Conservation (phyloP, 2,888 invertebrate genomes). For the Hemistola chrysoprasaria region DNA sequence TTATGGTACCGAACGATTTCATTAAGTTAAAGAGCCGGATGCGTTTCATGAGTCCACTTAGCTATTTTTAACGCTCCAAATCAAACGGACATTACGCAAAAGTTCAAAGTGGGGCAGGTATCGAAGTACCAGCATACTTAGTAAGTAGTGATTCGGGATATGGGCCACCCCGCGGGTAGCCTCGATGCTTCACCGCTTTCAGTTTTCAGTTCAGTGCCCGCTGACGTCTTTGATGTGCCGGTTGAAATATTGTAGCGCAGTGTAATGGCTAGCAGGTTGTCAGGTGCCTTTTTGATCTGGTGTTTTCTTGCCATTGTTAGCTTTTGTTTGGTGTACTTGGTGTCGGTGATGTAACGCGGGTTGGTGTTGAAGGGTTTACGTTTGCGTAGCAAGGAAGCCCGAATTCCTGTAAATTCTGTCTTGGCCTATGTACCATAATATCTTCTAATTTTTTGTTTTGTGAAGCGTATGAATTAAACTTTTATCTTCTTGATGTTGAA, state of each 20-base stretch:
- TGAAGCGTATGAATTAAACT: too few species aligned
- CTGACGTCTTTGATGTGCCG: conserved; percentile 64
- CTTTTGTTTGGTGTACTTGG: conserved; percentile 26
- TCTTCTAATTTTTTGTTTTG: too few species aligned
- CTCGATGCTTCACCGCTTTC: conserved; percentile 39
- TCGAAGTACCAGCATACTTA: conserved; percentile 24
- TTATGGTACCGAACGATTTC: conserved; percentile 3
- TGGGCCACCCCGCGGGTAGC: conserved; percentile 36
- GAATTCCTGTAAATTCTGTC: conserved; percentile 1
- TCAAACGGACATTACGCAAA: conserved; percentile 35
- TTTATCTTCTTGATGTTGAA: too few species aligned
- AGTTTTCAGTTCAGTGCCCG: conserved; percentile 64
- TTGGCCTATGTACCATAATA: too few species aligned
- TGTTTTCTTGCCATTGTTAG: conserved; percentile 35
- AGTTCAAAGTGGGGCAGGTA: conserved; percentile 34
- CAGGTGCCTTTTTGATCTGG: conserved; percentile 57
- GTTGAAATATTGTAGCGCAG: conserved; percentile 61
- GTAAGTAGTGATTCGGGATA: conserved; percentile 31
- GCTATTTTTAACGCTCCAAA: conserved; percentile 39
- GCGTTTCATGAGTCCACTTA: conserved; percentile 17
- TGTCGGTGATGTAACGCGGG: conserved; percentile 15
- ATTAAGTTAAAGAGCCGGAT: conserved; percentile 12
- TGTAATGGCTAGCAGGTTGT: conserved; percentile 41
- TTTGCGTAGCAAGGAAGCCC: conserved; percentile 13
- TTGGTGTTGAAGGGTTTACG: conserved; percentile 8